Percentiles rank a stretch among this genome's conserved stretches.
Conservation (phyloP, 2,797 vertebrate genomes). For the Darevskia mixta region DNA sequence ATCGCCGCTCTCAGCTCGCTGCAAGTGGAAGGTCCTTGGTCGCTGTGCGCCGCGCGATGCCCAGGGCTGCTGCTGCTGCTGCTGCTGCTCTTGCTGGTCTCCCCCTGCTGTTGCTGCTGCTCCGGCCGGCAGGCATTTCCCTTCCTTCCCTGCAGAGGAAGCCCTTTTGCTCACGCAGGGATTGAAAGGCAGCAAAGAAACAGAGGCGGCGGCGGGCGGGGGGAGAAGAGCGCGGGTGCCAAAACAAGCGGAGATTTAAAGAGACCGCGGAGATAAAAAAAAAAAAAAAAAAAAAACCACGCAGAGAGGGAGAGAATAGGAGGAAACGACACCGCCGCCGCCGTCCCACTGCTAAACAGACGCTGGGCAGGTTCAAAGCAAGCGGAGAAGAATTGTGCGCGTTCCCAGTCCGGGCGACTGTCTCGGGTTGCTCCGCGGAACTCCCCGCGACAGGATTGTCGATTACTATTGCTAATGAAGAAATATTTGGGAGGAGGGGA, state of each 20-base stretch:
- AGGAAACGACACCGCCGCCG: neutral
- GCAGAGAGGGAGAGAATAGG: too few species aligned
- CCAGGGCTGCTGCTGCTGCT: neutral
- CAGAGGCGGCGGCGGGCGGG: neutral
- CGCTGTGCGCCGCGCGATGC: neutral
- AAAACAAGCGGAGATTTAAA: constrained; percentile 58
- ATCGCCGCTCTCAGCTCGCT: constrained; percentile 3
- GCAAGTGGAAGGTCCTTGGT: constrained; percentile 17
- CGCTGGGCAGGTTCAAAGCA: neutral
- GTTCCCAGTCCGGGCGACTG: neutral
- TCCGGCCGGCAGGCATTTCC: constrained; percentile 80
- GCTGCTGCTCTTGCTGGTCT: neutral
- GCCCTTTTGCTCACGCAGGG: constrained; percentile 69
- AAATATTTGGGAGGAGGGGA: rapidly evolving
- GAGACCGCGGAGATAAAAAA: constrained; percentile 41
- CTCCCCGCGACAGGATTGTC: neutral
- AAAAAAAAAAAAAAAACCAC: too few species aligned
- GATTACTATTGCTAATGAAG: neutral
- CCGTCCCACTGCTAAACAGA: neutral
- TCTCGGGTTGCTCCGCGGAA: neutral
- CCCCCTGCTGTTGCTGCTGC: constrained; percentile 30
- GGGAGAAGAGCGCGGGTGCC: neutral
- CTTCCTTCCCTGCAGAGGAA: constrained; percentile 80
- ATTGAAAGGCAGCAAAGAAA: constrained; percentile 25
- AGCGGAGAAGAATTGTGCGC: neutral